Conservation (phyloP, 1,140 invertebrate species). For the Drosophila simulans region DNA sequence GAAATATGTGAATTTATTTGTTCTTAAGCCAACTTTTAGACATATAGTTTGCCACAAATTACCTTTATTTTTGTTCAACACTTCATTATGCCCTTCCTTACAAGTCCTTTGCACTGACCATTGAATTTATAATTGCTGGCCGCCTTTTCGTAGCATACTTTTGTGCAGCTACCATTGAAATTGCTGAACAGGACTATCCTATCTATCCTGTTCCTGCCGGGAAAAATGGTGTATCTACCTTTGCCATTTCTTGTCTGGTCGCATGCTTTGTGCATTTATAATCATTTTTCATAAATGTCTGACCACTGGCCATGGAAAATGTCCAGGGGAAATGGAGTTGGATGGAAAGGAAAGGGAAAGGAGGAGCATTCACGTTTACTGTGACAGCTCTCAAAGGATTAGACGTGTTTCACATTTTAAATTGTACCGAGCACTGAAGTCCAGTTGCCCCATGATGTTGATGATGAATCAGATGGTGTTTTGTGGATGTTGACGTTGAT, state of each 20-base stretch:
- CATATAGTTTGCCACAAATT: neutral
- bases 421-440: conserved; percentile 31
- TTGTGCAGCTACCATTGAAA: conserved; percentile 59
- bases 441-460: conserved; percentile 4
- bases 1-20: neutral
- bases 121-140: conserved; percentile 60
- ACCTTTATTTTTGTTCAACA: conserved; percentile 5
- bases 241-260: conserved; percentile 25
- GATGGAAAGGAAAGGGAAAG: neutral
- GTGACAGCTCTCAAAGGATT: conserved; percentile 84
- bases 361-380: conserved; percentile 58
- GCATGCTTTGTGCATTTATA: conserved; percentile 81
- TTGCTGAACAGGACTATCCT: conserved; percentile 12
- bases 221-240: conserved; percentile 3
- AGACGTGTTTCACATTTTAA: conserved; percentile 84
- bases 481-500: conserved; percentile 19
- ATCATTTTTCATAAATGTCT: conserved; percentile 81
- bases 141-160: conserved; percentile 55
- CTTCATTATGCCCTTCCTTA: neutral
- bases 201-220: neutral
- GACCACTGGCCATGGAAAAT: conserved; percentile 46
- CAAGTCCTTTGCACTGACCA: neutral
- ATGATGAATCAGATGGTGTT: conserved; percentile 13
- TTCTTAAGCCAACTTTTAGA: no score
- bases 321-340: neutral